Conservation (phyloP, 2,797 vertebrate species). For the Neoniphon sammara region DNA sequence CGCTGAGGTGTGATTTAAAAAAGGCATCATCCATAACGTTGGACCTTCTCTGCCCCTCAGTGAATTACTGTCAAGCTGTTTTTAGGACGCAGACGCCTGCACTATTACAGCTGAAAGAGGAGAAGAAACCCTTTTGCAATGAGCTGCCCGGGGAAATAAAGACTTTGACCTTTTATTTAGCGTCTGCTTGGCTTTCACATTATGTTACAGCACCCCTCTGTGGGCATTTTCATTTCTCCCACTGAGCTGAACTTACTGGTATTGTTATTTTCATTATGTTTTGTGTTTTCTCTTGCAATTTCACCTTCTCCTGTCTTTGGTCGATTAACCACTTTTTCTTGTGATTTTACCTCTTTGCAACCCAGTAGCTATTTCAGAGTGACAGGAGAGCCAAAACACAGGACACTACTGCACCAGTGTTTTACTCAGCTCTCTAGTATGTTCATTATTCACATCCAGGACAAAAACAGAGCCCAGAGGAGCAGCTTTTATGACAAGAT, state of each 20-base stretch:
- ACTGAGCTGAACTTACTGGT: conserved; percentile 2
- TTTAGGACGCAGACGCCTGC: conserved; percentile 22
- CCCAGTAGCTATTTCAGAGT: too few relatives aligned
- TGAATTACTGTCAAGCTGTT: conserved; percentile 12
- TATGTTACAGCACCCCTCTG: conserved; percentile 54
- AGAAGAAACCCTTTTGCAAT: conserved; percentile 22
- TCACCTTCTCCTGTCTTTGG: conserved; percentile 23
- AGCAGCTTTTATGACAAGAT: too few relatives aligned
- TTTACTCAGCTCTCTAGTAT: too few relatives aligned
- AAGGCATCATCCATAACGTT: neutral
- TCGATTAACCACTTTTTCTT: conserved; percentile 6
- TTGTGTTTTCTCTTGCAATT: conserved; percentile 9
- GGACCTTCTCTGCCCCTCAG: neutral
- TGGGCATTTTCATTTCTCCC: conserved; percentile 32
- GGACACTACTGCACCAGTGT: too few relatives aligned
- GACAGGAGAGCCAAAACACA: too few relatives aligned
- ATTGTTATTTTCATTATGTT: conserved; percentile 21
- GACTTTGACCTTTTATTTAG: conserved; percentile 45
- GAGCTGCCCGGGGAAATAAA: conserved; percentile 47
- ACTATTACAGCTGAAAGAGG: conserved; percentile 33
- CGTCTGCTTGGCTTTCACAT: conserved; percentile 16
- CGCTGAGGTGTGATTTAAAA: too few relatives aligned
- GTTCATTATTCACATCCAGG: too few relatives aligned
- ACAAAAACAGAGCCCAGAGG: too few relatives aligned
- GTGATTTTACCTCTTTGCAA: too few relatives aligned